A percentile compares a stretch with the other conserved stretches of the same genome.
phyloP scores from a whole-genome alignment of 2,888 invertebrate species.

The Acanthosoma haemorrhoidale region DNA sequence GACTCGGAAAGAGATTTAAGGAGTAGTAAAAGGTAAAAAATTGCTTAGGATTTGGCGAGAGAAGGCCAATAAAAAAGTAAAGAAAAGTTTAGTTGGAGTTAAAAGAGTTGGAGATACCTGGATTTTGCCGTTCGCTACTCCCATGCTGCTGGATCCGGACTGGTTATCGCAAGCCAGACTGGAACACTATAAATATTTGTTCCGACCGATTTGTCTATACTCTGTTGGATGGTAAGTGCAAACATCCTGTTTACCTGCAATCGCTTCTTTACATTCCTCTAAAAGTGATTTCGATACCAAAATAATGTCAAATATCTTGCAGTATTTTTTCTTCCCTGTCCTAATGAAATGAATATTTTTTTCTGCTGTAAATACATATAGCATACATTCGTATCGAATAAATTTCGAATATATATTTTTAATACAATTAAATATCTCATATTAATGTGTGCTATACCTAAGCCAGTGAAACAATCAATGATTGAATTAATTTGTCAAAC shows the following conservation, averaged over 20 bases:
- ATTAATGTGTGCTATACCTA: too few species aligned
- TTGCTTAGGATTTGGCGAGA: background rate
- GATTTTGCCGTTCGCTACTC: background rate
- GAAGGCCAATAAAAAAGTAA: background rate
- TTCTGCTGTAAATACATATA: too few species aligned
- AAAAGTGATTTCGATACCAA: too few species aligned
- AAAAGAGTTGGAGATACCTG: background rate
- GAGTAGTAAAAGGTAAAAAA: background rate
- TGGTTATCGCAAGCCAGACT: background rate
- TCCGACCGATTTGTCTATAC: background rate
- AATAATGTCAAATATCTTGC: background rate
- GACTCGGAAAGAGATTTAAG: conserved; percentile 2
- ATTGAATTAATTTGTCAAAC: too few species aligned
- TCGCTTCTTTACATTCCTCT: too few species aligned
- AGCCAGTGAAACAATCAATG: too few species aligned
- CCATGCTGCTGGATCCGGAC: conserved; percentile 3
- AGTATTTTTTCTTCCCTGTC: too few species aligned
- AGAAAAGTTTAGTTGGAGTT: background rate
- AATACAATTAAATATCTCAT: too few species aligned
- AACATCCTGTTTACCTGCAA: conserved; percentile 14
- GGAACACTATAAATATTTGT: conserved; percentile 3
- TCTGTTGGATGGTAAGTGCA: background rate
- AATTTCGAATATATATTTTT: too few species aligned
- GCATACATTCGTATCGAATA: too few species aligned
- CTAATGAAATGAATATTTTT: too few species aligned